Base-by-base conservation (phyloP, 2,797 vertebrate genomes). In the Catamblyrhynchus diadema region DNA sequence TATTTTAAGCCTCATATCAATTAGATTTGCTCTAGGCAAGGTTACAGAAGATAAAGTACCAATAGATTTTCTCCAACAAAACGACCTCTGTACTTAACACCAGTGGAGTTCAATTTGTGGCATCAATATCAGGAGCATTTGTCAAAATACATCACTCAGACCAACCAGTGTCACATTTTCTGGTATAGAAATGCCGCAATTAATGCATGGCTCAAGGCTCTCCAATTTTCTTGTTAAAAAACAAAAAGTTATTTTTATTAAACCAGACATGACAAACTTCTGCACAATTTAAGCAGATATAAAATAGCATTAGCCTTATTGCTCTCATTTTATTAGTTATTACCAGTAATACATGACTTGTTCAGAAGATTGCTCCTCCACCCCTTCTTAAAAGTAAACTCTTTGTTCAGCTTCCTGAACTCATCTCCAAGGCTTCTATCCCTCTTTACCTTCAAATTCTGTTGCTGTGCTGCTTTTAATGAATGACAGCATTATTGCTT, bases 171-270 rank as follows among this genome's bases (percentile, higher is more conserved):
- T 39, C n/a, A 14, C 0, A 8, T 41, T 60, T 88, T 65, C 73
- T 75, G 56, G 41, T 44, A 37, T 0, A 78, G 20, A 65, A 81
- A 17, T 4, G 1, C 37, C 14, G 6, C n/a, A n/a, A 1, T 12
- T n/a, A 45, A 41, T 74, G 79, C 8, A 28, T 1, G 6, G 57
- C 48, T 80, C 57, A 66, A 78, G 33, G 69, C 7, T 62, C 32
- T 8, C 18, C 13, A 28, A 59, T 75, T 56, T 56, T n/a, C 33
- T 30, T 42, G 32, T 8, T 51, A 47, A 66, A 89, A 69, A 56
- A 14, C 11, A 61, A 64, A 42, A 19, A 22, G 5, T 10, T 5
- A 21, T 22, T 77, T 86, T 84, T 67, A 73, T 69, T 78, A 71
- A 77, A 65, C 37, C 37, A 82, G 23, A 44, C 14, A 78, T 4